Conservation (phyloP, 2,797 vertebrate genomes). For the Schizopygopsis pylzovi region DNA sequence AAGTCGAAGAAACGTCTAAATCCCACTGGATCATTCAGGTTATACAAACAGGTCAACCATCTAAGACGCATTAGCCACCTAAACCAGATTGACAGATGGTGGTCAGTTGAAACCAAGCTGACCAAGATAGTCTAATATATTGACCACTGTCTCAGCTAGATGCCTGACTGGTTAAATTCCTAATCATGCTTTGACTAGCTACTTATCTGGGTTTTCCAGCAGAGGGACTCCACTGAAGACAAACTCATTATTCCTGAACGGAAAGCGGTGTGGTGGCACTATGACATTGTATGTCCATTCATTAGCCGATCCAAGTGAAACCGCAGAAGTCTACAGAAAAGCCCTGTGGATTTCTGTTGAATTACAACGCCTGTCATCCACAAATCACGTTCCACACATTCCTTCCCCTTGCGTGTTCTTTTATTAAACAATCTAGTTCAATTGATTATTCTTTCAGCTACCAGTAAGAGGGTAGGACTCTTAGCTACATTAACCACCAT, state of each 20-base stretch:
- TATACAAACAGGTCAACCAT: neutral
- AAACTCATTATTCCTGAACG: conserved; percentile 13
- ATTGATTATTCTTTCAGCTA: neutral
- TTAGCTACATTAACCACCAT: neutral
- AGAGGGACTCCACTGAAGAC: conserved; percentile 12
- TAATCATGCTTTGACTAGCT: neutral
- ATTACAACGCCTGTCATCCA: neutral
- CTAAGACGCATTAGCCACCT: neutral
- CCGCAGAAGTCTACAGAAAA: conserved; percentile 10
- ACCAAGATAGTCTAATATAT: neutral
- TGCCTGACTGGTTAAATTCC: neutral
- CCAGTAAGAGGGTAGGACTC: neutral
- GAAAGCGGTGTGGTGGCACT: neutral
- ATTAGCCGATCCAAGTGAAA: neutral
- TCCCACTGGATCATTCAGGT: neutral
- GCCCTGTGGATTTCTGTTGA: neutral
- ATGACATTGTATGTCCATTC: neutral
- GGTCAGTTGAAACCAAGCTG: neutral
- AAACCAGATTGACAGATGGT: neutral
- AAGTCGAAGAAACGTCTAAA: neutral
- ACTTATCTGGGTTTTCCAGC: neutral
- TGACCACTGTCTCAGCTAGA: neutral
- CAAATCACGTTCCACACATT: neutral
- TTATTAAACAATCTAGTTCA: neutral
- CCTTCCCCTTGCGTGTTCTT: neutral